Evolutionary conservation across 2,888 invertebrate genomes (phyloP), one percentile per base, ranked within the genome.

Genomic region (Tridacna gigas): DNA sequence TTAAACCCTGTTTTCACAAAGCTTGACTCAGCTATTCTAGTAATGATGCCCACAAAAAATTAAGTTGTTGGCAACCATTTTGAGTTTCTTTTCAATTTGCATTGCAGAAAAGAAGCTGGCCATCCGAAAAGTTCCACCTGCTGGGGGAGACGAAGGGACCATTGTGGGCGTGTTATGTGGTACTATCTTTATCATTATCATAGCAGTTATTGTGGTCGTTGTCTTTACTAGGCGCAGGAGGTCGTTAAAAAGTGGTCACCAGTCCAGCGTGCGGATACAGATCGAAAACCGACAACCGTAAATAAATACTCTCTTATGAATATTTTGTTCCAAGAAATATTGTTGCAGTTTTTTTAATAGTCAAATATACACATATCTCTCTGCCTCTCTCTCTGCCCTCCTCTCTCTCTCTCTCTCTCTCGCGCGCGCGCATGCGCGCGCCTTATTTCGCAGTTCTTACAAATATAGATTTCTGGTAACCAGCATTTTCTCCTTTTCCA

Each of bases 281-380:
- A n/a, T 71, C 25, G 71, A 71, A 51, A 25, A 71, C 22, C n/a
- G 71, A n/a, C 71, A 71, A 51, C 71, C 71, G 71, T 71, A 25
- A 26, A 51, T 71, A 13, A 9, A 63, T 63, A 13, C 63, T n/a
- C 63, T n/a, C 4, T 22, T 4, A 9, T 63, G 5, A 22, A 3
- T 22, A 13, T 9, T 25, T 7, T 7, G 7, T 25, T 63, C 63
- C 13, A n/a, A 63, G n/a, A 13, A 25, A 13, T 13, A 22, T 2
- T 63, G 63, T 22, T 22, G 63, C 22, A 13, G 26, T 4, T 22
- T 13, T n/a, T 22, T 63, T 26, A 63, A 25, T 22, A 4, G 3
- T 63, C 63, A 22, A 37, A n/a, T n/a, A n/a, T n/a, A n/a, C n/a
- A n/a, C n/a, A n/a, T n/a, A n/a, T n/a, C n/a, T n/a, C n/a, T n/a